phyloP scores from a whole-genome alignment of 2,888 invertebrate genomes.

The Hesperia comma region DNA sequence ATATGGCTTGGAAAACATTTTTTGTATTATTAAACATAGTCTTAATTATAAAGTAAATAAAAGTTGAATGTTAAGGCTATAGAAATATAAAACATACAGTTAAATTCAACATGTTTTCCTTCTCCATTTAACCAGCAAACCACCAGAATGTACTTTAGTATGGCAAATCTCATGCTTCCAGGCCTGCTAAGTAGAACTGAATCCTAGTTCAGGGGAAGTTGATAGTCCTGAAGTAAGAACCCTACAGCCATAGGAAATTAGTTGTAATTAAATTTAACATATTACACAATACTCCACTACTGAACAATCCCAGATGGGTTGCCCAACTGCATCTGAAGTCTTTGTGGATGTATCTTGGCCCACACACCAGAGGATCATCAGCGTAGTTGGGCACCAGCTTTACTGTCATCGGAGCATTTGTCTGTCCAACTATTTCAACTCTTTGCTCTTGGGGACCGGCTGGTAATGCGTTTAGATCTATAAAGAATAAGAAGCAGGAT shows the following conservation, averaged over 20 bases:
- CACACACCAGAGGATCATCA: slow-evolving; percentile 89
- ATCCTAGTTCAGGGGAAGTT: too few species aligned
- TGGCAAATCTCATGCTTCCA: too few species aligned
- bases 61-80: too few species aligned
- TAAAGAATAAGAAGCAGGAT: slow-evolving; percentile 37
- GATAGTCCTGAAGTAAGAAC: too few species aligned
- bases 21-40: too few species aligned
- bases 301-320: slow-evolving; percentile 85
- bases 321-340: slow-evolving; percentile 87
- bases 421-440: slow-evolving; percentile 86
- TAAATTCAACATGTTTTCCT: too few species aligned
- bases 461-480: slow-evolving; percentile 89
- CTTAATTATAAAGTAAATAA: slow-evolving; percentile 3
- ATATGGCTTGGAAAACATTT: too few species aligned
- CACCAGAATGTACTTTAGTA: too few species aligned
- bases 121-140: too few species aligned
- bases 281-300: slow-evolving; percentile 90
- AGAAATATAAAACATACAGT: too few species aligned
- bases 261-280: slow-evolving; percentile 7
- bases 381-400: slow-evolving; percentile 87
- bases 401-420: slow-evolving; percentile 83
- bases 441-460: slow-evolving; percentile 84
- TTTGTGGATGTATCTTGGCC: slow-evolving; percentile 87
- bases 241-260: too few species aligned
- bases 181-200: too few species aligned